Conservation (phyloP, 2,888 invertebrate genomes). For the Autographa pulchrina region DNA sequence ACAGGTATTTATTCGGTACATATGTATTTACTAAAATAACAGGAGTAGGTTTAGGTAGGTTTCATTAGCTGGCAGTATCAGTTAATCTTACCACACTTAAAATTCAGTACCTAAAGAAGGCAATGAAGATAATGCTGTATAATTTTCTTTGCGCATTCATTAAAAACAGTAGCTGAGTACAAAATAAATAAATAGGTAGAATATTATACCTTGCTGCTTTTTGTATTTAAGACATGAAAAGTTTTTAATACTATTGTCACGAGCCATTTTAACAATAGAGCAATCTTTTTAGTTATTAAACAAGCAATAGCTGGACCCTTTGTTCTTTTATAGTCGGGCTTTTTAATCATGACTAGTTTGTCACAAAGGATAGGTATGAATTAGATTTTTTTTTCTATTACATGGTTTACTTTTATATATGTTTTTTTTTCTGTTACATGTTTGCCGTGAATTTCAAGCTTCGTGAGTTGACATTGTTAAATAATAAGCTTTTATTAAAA, state of each 20-base stretch:
- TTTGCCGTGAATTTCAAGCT: no score
- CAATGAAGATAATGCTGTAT: no score
- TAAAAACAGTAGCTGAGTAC: no score
- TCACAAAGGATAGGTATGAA: neutral
- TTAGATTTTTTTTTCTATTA: neutral
- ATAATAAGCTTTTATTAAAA: neutral
- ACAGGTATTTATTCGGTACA: no score
- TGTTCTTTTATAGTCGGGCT: slow-evolving; percentile 21
- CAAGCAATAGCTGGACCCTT: slow-evolving; percentile 27
- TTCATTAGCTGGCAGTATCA: neutral
- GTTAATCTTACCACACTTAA: neutral
- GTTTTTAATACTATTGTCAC: slow-evolving; percentile 14
- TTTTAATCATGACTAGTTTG: slow-evolving; percentile 23
- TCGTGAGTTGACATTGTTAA: neutral
- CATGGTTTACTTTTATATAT: no score
- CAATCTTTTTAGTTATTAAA: slow-evolving; percentile 38
- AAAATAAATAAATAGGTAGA: no score
- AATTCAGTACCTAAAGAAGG: no score
- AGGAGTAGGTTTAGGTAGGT: no score
- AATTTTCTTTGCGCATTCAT: no score
- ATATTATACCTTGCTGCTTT: no score
- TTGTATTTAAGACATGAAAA: no score
- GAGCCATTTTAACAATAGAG: slow-evolving; percentile 19
- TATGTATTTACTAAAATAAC: no score
- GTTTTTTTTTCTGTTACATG: neutral